Percentiles rank a stretch among this genome's conserved stretches.
These are phyloP conservation scores for Misgurnus mizolepis DNA, from an alignment of 2,113 vertebrate genomes.

Conservation along the genomic window DNA sequence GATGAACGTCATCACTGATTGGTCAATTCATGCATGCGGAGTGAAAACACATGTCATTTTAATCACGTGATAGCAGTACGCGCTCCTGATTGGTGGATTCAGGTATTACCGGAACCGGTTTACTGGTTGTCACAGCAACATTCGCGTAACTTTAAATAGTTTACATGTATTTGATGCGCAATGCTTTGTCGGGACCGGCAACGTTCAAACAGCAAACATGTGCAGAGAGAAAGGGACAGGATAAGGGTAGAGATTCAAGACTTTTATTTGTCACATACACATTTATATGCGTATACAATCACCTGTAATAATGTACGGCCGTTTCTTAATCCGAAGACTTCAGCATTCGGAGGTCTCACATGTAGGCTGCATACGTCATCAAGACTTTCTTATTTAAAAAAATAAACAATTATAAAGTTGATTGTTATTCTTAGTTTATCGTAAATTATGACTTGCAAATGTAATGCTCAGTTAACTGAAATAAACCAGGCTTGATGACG, in stretches of 20 bases:
- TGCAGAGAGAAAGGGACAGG: conserved; percentile 45
- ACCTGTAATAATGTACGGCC: no score
- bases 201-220: conserved; percentile 29
- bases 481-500: no score
- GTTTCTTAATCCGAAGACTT: no score
- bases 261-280: no score
- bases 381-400: no score
- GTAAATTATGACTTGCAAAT: no score
- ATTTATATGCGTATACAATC: no score
- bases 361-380: no score
- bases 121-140: conserved; percentile 20
- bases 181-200: conserved; percentile 37
- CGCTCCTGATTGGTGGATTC: neutral
- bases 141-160: neutral
- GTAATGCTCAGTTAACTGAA: no score
- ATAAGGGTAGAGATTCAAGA: conserved; percentile 37
- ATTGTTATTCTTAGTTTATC: no score
- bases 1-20: conserved; percentile 12
- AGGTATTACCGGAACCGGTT: neutral
- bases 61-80: conserved; percentile 22
- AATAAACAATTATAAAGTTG: no score
- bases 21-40: neutral
- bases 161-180: neutral
- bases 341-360: no score
- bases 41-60: neutral